A percentile compares a stretch with the other conserved stretches of the same genome.
phyloP scores from a whole-genome alignment of 1,140 invertebrate genomes.

The Rhopalosiphum padi region DNA sequence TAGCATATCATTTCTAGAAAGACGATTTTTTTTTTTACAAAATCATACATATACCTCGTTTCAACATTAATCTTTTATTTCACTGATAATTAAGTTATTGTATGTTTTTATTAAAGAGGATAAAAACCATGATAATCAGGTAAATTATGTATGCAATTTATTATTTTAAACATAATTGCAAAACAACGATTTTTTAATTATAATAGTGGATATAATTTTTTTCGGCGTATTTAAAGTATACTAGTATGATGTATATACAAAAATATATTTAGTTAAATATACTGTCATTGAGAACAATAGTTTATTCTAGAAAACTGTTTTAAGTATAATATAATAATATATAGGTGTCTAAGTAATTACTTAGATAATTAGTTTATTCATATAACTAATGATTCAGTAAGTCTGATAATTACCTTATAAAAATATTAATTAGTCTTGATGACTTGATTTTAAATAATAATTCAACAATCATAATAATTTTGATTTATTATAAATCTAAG shows the following conservation, averaged over 20 bases:
- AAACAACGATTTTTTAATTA: neutral
- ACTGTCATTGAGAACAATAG: too few relatives aligned
- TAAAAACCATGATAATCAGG: neutral
- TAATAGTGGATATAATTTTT: neutral
- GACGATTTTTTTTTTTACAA: neutral
- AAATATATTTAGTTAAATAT: neutral
- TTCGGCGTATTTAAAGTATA: neutral
- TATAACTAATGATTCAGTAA: too few relatives aligned
- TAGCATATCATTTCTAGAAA: neutral
- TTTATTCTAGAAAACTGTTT: too few relatives aligned
- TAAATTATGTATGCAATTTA: neutral
- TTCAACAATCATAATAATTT: too few relatives aligned
- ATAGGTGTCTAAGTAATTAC: too few relatives aligned
- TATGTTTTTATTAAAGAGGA: neutral
- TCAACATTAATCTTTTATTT: neutral
- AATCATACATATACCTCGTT: neutral
- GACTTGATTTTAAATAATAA: too few relatives aligned
- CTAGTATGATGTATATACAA: neutral
- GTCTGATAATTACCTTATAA: too few relatives aligned
- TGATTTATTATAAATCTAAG: too few relatives aligned
- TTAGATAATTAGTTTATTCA: too few relatives aligned
- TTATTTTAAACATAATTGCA: neutral
- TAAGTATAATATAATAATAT: too few relatives aligned
- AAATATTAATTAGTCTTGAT: too few relatives aligned
- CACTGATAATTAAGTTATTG: neutral